phyloP scores from a whole-genome alignment of 2,797 vertebrate genomes.

The Sparidentex hasta region DNA sequence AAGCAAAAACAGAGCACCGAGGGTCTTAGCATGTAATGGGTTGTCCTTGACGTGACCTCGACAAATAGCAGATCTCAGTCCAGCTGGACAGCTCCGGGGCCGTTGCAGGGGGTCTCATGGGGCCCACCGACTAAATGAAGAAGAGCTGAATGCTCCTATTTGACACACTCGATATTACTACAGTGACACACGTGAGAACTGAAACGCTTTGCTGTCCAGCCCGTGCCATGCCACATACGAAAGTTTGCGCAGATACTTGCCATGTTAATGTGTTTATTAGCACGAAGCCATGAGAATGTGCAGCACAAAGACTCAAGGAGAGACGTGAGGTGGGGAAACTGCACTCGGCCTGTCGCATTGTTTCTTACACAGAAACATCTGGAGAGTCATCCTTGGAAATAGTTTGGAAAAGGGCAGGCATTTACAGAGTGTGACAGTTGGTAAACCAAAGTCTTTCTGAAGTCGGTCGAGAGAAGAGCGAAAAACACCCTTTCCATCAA shows the following conservation, averaged over 20 bases:
- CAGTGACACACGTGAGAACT: neutral
- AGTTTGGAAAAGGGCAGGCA: no score
- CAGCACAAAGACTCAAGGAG: neutral
- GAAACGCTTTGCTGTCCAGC: neutral
- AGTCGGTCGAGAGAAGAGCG: no score
- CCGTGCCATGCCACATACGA: neutral
- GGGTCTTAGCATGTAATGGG: conserved; percentile 34
- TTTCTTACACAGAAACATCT: no score
- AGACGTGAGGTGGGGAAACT: neutral
- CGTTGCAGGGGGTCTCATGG: conserved; percentile 10
- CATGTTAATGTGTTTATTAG: neutral
- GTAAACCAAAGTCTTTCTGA: no score
- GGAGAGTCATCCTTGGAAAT: no score
- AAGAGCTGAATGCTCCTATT: conserved; percentile 46
- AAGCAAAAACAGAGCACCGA: conserved; percentile 47
- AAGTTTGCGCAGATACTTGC: neutral
- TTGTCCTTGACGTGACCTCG: conserved; percentile 72
- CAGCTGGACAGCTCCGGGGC: conserved; percentile 43
- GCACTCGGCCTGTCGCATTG: no score
- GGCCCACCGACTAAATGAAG: conserved; percentile 51
- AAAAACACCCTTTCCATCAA: no score
- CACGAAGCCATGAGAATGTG: no score
- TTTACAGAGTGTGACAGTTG: no score
- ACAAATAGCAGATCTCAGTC: conserved; percentile 47
- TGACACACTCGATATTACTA: conserved; percentile 10